Evolutionary conservation across 2,888 invertebrate species (phyloP), one percentile per base, ranked within the genome.

Genomic region (Rhamnusium bicolor): DNA sequence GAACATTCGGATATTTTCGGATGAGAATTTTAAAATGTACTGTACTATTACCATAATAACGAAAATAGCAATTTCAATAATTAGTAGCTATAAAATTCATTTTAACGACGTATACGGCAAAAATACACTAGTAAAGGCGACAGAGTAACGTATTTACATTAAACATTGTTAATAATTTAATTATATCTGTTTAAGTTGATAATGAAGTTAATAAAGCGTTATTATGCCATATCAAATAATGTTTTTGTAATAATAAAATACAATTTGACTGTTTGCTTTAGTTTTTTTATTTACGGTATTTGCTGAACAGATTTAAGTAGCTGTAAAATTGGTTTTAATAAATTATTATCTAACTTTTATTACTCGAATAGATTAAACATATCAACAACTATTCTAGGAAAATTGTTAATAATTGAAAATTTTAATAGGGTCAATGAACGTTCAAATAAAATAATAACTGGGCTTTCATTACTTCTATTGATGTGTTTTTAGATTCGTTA

Each of bases 321-420:
- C 54, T 56, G 40, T 56, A 56, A 32, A 32, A 29, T 58, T 58
- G 29, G 58, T 58, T 58, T 58, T 32, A 58, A 58, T 32, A 58
- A 58, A 58, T 58, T 58, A 58, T 58, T 58, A 58, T 58, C 58
- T 58, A 58, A 58, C 32, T 6, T 58, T 58, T 58, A 58, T 58
- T 29, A 32, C 58, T 58, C 12, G 32, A 10, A 10, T 24, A 16
- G 32, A 58, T 58, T 32, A 58, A 18, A 12, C 32, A n/a, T 58
- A 32, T 58, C 58, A 58, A 58, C 58, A 32, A 58, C 32, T 58
- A 58, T 58, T 58, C 58, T 3, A 16, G 58, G 58, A 58, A 58
- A 18, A 58, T 58, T 18, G 32, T 32, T 58, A 53, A 53, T 53
- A 18, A 58, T 58, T 32, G 58, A 58, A 53, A 58, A 58, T 58